Percentiles rank a stretch among this genome's conserved stretches.
Evolutionary conservation across 1,140 invertebrate species (phyloP).

Genomic region (Rhagoletis zephyria): DNA sequence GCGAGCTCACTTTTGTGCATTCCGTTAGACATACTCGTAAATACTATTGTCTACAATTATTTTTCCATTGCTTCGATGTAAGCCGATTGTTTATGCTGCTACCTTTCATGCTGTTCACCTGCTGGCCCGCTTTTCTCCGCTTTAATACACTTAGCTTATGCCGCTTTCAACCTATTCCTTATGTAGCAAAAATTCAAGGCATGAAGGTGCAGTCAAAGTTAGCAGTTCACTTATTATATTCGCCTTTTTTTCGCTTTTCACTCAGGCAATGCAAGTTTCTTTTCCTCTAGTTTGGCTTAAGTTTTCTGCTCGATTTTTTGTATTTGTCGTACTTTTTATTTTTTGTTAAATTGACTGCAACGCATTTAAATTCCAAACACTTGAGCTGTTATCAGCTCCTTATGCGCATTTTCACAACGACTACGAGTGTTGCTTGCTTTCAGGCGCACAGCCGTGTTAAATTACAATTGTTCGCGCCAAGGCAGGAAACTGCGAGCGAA

Average conservation of each 20-base stretch:
- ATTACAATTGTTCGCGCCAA: neutral
- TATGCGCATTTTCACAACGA: slow-evolving; percentile 10
- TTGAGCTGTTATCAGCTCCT: slow-evolving; percentile 4
- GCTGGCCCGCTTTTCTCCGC: too few relatives aligned
- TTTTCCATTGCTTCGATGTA: too few relatives aligned
- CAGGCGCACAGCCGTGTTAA: neutral
- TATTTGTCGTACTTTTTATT: neutral
- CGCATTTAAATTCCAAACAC: slow-evolving; percentile 6
- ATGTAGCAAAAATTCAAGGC: too few relatives aligned
- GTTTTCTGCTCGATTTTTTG: neutral
- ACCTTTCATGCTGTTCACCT: too few relatives aligned
- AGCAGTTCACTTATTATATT: neutral
- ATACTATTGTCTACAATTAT: too few relatives aligned
- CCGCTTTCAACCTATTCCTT: too few relatives aligned
- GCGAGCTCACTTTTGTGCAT: too few relatives aligned
- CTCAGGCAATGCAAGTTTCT: neutral
- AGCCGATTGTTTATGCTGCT: too few relatives aligned
- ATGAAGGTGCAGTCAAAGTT: neutral
- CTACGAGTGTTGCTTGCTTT: neutral
- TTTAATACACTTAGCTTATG: too few relatives aligned
- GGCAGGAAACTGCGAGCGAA: neutral
- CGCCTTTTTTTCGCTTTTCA: neutral
- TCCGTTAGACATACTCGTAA: too few relatives aligned
- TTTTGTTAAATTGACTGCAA: slow-evolving; percentile 32
- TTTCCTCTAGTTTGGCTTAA: neutral